phyloP scores from a whole-genome alignment of 2,113 vertebrate species.

The Pluvianellus socialis region DNA sequence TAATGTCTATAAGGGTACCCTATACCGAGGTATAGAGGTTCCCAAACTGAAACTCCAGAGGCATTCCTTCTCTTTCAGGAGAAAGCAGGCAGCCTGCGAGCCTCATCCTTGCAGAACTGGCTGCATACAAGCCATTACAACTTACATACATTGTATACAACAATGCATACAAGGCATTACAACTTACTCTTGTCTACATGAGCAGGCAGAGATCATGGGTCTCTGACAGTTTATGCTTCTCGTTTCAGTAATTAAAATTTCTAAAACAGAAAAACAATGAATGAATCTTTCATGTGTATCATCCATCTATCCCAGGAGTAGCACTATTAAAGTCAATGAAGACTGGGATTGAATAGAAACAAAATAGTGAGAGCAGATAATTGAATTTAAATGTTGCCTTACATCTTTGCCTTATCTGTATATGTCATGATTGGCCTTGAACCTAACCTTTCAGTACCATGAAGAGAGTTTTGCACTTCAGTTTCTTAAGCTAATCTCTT shows the following conservation, averaged over 20 bases:
- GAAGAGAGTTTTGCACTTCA: neutral
- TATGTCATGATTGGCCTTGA: neutral
- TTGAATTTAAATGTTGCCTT: neutral
- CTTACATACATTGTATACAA: no score
- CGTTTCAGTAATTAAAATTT: neutral
- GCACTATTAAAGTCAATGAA: neutral
- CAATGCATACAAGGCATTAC: neutral
- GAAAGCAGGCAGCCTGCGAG: neutral
- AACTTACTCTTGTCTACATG: neutral
- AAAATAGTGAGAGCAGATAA: neutral
- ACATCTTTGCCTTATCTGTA: neutral
- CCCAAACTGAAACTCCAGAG: neutral
- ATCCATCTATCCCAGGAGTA: neutral
- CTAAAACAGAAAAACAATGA: neutral
- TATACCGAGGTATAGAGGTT: neutral
- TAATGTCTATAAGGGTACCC: neutral
- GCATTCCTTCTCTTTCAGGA: neutral
- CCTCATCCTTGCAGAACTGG: neutral
- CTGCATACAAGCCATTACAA: neutral
- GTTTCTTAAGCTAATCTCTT: neutral
- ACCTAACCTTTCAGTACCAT: neutral
- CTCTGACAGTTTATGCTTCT: neutral
- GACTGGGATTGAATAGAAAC: neutral
- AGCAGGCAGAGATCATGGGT: neutral
- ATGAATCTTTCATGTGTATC: neutral